Evolutionary conservation across 1,140 invertebrate species (phyloP).

Genomic region (Papilio aristodemus): DNA sequence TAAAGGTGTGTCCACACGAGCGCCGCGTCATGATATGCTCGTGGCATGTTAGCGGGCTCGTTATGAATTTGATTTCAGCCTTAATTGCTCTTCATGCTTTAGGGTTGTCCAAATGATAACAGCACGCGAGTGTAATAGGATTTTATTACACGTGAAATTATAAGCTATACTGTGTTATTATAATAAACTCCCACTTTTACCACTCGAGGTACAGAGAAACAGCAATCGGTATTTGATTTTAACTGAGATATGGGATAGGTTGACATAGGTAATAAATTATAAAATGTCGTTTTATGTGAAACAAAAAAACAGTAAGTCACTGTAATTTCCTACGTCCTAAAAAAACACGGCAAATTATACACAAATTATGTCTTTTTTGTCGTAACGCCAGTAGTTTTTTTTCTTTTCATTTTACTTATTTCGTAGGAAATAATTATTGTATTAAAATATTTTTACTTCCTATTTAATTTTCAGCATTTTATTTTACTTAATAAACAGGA

Average conservation of each 20-base stretch:
- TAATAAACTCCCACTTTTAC: neutral
- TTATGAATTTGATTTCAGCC: neutral
- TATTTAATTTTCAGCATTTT: neutral
- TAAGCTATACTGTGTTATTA: neutral
- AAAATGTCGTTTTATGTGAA: too few relatives aligned
- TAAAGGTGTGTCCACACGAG: slow-evolving; percentile 3
- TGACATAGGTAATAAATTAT: too few relatives aligned
- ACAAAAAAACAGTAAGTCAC: too few relatives aligned
- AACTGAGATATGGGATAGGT: too few relatives aligned
- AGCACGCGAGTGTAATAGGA: neutral
- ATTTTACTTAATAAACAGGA: neutral
- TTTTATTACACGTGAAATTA: neutral
- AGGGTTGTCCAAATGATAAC: neutral
- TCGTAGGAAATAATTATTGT: too few relatives aligned
- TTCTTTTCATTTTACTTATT: too few relatives aligned
- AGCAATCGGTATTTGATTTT: too few relatives aligned
- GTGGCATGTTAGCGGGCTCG: neutral
- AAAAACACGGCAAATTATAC: too few relatives aligned
- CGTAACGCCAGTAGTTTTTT: too few relatives aligned
- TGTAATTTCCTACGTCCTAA: too few relatives aligned
- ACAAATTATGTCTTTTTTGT: too few relatives aligned
- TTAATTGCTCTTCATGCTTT: neutral
- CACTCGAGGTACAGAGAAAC: neutral
- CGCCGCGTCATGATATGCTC: neutral
- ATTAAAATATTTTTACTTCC: neutral